Percentiles rank a stretch among this genome's conserved stretches.
phyloP scores from a whole-genome alignment of 2,113 vertebrate species.

The Aptenodytes patagonicus region DNA sequence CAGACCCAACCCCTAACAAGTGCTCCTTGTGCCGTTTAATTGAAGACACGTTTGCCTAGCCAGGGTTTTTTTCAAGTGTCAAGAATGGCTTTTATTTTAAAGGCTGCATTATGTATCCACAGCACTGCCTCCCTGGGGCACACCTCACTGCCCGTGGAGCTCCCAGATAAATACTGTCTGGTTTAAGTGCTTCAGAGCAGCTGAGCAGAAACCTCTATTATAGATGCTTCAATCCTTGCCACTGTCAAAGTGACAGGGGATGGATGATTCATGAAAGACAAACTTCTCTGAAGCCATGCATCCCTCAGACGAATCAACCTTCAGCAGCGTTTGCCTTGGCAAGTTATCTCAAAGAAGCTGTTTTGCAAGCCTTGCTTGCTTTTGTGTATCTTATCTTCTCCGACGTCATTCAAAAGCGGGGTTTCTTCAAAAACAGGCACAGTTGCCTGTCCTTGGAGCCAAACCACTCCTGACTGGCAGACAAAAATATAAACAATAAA shows the following conservation, averaged over 20 bases:
- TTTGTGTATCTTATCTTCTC: neutral
- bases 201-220: neutral
- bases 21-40: neutral
- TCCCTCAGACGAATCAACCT: neutral
- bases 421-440: neutral
- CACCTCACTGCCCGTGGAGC: neutral
- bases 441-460: neutral
- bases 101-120: neutral
- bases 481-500: neutral
- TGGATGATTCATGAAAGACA: slow-evolving; percentile 2
- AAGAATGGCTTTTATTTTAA: neutral
- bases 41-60: neutral
- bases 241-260: neutral
- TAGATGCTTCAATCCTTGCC: neutral
- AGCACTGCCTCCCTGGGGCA: neutral
- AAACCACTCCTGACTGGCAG: neutral
- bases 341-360: neutral
- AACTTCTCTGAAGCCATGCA: neutral
- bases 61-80: neutral
- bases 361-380: neutral
- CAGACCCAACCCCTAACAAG: neutral
- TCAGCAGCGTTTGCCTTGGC: neutral
- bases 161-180: neutral
- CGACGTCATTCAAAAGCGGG: neutral
- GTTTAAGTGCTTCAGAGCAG: neutral